Evolutionary conservation across 1,140 invertebrate species (phyloP).

Genomic region (Aphaenogaster floridana): DNA sequence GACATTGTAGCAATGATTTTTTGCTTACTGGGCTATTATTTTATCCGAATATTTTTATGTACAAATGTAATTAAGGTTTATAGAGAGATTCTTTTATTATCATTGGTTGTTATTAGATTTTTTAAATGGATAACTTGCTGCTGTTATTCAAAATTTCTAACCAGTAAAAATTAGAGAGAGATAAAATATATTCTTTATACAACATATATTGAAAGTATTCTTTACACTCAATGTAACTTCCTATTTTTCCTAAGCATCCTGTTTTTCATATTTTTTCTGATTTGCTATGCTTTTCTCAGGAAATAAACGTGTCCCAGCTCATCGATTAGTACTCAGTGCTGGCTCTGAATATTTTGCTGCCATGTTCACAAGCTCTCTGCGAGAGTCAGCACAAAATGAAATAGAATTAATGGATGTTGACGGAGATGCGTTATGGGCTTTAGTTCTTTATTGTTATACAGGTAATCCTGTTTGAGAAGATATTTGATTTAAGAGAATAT

Average conservation of each 20-base stretch:
- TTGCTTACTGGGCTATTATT: background rate
- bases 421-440: conserved; percentile 93
- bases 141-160: background rate
- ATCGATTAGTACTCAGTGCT: conserved; percentile 93
- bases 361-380: conserved; percentile 96
- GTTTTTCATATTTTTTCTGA: conserved; percentile 75
- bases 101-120: background rate
- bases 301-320: conserved; percentile 89
- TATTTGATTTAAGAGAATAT: conserved; percentile 1
- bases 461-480: conserved; percentile 86
- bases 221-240: background rate
- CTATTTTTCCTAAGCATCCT: too few species aligned
- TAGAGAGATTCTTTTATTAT: conserved; percentile 6
- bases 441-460: conserved; percentile 96
- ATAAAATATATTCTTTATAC: conserved; percentile 65
- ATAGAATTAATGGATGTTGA: conserved; percentile 94
- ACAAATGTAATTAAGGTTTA: background rate
- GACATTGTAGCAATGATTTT: too few species aligned
- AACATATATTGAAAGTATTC: conserved; percentile 25
- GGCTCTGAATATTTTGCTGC: conserved; percentile 98
- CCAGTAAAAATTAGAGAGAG: background rate
- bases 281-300: conserved; percentile 79
- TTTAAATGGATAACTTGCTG: background rate
- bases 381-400: conserved; percentile 94
- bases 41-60: background rate